Conservation (phyloP, 2,888 invertebrate species). For the Gryllus longicercus region DNA sequence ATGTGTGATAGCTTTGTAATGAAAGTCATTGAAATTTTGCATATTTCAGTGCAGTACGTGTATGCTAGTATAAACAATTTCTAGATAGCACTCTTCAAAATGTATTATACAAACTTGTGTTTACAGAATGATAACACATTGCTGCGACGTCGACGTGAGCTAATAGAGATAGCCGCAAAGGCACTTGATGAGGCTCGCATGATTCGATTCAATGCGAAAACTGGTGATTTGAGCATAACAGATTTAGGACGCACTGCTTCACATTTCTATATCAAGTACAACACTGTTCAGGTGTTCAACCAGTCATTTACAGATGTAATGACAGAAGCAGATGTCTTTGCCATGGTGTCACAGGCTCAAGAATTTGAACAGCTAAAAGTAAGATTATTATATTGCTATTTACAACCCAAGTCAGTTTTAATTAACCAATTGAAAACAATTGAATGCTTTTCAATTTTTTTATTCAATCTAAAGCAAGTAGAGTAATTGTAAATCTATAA, state of each 20-base stretch:
- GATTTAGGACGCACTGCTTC: constrained; percentile 95
- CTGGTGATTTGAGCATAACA: constrained; percentile 65
- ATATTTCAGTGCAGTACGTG: too few relatives aligned
- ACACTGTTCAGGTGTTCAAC: constrained; percentile 91
- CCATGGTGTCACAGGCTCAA: constrained; percentile 85
- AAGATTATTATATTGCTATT: constrained; percentile 21
- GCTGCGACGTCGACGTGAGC: constrained; percentile 68
- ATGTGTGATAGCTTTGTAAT: too few relatives aligned
- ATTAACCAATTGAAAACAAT: too few relatives aligned
- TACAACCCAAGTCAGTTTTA: too few relatives aligned
- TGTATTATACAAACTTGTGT: constrained; percentile 45
- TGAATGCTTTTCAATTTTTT: too few relatives aligned
- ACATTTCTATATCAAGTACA: constrained; percentile 95
- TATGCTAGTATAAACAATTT: too few relatives aligned
- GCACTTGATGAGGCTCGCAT: constrained; percentile 87
- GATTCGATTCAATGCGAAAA: constrained; percentile 84
- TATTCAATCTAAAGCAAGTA: too few relatives aligned
- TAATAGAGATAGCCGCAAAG: constrained; percentile 77
- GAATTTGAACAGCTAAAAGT: constrained; percentile 96
- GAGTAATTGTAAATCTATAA: too few relatives aligned
- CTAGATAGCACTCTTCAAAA: too few relatives aligned
- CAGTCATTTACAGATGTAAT: constrained; percentile 71
- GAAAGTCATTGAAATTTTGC: too few relatives aligned
- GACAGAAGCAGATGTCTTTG: constrained; percentile 82
- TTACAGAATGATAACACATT: constrained; percentile 74